Percentiles rank a stretch among this genome's conserved stretches.
These are phyloP conservation scores for Sinocyclocheilus anophthalmus DNA, from an alignment of 2,113 vertebrate genomes.

Conservation along the genomic window DNA sequence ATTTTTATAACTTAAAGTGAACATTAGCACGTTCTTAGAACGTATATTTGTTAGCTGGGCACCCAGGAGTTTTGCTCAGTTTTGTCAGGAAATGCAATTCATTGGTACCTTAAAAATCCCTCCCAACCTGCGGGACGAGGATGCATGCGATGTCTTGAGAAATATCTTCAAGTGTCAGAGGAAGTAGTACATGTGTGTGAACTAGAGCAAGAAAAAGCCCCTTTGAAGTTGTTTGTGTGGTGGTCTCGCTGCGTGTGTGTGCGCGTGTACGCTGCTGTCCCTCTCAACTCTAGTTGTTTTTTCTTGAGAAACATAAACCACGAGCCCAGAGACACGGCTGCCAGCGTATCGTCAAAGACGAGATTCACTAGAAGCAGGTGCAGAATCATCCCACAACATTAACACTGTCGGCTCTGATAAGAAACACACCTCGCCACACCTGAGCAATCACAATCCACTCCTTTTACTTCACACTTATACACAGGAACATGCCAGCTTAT, in stretches of 20 bases:
- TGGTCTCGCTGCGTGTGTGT: slow-evolving; percentile 44
- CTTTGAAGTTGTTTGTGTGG: slow-evolving; percentile 55
- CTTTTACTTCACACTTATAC: background rate
- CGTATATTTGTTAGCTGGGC: background rate
- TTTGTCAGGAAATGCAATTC: background rate
- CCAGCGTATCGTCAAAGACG: slow-evolving; percentile 36
- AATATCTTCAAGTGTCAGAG: slow-evolving; percentile 48
- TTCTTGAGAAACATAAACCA: slow-evolving; percentile 57
- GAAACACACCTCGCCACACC: background rate
- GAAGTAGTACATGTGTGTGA: slow-evolving; percentile 49
- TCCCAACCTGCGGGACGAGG: background rate
- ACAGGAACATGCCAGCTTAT: background rate
- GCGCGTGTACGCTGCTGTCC: slow-evolving; percentile 15
- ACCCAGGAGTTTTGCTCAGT: background rate
- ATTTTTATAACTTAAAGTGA: background rate
- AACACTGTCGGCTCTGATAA: background rate
- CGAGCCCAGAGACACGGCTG: slow-evolving; percentile 39
- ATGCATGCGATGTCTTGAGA: background rate
- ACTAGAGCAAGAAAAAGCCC: slow-evolving; percentile 24
- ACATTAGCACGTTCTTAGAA: background rate
- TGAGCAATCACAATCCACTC: background rate
- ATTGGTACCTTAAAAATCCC: background rate
- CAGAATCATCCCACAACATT: slow-evolving; percentile 45
- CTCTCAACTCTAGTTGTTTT: slow-evolving; percentile 26
- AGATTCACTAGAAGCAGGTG: slow-evolving; percentile 54